Base-by-base conservation (phyloP, 2,113 vertebrate species). In the Lutjanus erythropterus region DNA sequence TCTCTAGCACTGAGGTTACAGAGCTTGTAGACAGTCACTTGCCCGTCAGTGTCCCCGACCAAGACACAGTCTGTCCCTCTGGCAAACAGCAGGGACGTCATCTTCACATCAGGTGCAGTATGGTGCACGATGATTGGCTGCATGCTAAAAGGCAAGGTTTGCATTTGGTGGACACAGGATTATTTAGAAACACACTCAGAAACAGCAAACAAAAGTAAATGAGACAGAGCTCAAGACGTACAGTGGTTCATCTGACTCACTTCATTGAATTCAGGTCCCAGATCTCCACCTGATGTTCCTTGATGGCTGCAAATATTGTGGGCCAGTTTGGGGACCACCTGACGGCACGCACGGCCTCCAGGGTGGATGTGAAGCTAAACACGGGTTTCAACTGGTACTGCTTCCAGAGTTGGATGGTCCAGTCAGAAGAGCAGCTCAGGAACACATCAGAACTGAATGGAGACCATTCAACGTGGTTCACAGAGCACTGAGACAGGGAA, bases 381-480 rank as follows among this genome's bases (percentile, higher is more conserved):
- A 95, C 21, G 0, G 97, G 96, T 0, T 0, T 80, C 2, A 66
- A 10, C 0, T 52, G 87, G 4, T 94, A 92, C 80, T 94, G 94
- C 56, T 85, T 95, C 98, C 98, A 99, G 33, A 99, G 55, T 10
- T 96, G 95, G 75, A 97, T 81, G 46, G 94, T 96, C 95, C 96
- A 97, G 78, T 99, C 97, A 27, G 96, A 93, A n/a, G 97, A 98
- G 89, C 97, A 97, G 91, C 97, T 98, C 18, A 99, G 93, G 92
- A 99, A 99, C 29, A 90, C 68, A 44, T 97, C 95, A 0, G 91
- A 87, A 80, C 88, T 94, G 68, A 94, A 96, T 0, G 96, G 97
- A 35, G 96, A 97, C 97, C 97, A 98, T 6, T 91, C 44, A 0
- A 98, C 78, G 83, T 90, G 94, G 92, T 97, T 96, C 46, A 98